Evolutionary conservation across 2,113 vertebrate species (phyloP).

Genomic region (Alectura lathami): DNA sequence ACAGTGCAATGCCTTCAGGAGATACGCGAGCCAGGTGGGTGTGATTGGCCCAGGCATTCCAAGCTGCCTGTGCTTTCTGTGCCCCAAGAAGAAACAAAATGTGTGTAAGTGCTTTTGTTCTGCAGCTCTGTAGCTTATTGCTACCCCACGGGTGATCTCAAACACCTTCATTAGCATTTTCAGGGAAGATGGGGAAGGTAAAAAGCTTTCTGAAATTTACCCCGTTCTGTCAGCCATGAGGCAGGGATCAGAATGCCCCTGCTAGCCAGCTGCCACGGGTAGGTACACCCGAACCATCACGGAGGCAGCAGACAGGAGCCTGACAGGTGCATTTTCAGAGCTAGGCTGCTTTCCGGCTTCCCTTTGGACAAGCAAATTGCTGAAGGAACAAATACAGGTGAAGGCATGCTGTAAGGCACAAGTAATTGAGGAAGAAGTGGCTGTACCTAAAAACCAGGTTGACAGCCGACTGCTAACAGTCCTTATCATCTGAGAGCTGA

Average conservation of each 20-base stretch:
- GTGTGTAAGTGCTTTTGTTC: too few species aligned
- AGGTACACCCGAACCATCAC: background rate
- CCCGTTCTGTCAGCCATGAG: background rate
- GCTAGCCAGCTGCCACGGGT: background rate
- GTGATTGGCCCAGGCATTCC: background rate
- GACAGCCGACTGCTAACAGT: background rate
- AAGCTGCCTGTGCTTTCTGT: background rate
- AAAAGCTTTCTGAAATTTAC: background rate
- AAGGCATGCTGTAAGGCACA: background rate
- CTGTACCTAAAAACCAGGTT: background rate
- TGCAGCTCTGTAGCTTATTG: background rate
- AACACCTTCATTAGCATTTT: background rate
- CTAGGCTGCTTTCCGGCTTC: background rate
- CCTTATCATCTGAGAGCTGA: background rate
- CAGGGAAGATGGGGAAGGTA: background rate
- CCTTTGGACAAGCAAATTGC: background rate
- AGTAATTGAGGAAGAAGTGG: background rate
- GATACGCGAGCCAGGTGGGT: accelerated
- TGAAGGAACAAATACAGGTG: background rate
- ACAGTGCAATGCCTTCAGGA: background rate
- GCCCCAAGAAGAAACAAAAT: too few species aligned
- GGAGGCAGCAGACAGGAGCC: background rate
- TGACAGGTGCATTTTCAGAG: background rate
- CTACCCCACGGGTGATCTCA: background rate
- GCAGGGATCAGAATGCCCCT: background rate